Evolutionary conservation across 2,888 invertebrate species (phyloP).

Genomic region (Amphiduros pacificus): DNA sequence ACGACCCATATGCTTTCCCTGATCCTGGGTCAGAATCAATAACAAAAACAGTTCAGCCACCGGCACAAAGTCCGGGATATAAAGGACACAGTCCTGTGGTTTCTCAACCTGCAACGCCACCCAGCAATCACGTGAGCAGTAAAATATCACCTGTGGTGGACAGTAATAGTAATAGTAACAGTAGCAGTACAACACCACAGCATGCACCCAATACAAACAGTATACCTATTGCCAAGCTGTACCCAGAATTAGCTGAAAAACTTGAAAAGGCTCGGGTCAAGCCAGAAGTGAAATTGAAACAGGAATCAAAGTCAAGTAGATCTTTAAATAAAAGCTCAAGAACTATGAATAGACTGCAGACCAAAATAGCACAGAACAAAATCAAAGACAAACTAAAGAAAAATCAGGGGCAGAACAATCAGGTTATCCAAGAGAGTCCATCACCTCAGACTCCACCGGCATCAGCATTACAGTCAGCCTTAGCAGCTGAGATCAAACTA

Average conservation of each 20-base stretch:
- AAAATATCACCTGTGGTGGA: neutral
- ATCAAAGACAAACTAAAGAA: constrained; percentile 57
- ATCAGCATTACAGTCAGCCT: constrained; percentile 4
- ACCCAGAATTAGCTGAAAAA: constrained; percentile 56
- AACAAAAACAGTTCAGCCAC: neutral
- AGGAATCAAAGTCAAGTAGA: constrained; percentile 3
- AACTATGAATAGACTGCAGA: constrained; percentile 58
- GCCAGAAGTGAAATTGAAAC: constrained; percentile 29
- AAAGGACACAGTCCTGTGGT: neutral
- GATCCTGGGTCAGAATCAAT: constrained; percentile 12
- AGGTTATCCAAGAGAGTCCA: constrained; percentile 2
- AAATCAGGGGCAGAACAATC: constrained; percentile 26
- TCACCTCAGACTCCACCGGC: constrained; percentile 1
- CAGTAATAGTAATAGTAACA: neutral
- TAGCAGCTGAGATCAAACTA: constrained; percentile 3
- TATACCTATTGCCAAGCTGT: constrained; percentile 44
- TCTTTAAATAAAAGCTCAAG: constrained; percentile 50
- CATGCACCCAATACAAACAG: neutral
- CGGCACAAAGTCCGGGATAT: neutral
- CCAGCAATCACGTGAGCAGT: neutral
- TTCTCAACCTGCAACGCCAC: neutral
- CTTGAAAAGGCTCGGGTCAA: constrained; percentile 48
- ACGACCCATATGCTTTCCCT: constrained; percentile 28
- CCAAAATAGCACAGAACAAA: constrained; percentile 59
- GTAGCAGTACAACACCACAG: neutral